Conservation (phyloP, 2,797 vertebrate genomes). For the Lepus oiostolus region DNA sequence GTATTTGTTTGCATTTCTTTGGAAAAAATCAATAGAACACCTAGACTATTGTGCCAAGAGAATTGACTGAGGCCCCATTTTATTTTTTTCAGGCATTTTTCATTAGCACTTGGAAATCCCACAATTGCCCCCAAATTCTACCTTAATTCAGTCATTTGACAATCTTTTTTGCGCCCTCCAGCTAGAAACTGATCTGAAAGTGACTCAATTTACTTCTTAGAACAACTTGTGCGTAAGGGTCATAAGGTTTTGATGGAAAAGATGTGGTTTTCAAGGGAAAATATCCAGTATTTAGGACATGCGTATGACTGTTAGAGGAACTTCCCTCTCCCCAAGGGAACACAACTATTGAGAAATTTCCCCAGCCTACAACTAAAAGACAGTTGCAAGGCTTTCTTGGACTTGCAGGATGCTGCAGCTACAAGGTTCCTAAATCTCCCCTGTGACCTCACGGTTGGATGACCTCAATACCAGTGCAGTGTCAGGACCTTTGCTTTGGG, state of each 20-base stretch:
- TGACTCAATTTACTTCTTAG: background rate
- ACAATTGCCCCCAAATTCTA: background rate
- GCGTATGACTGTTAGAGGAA: background rate
- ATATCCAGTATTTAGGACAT: background rate
- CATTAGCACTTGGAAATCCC: background rate
- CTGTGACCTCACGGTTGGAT: background rate
- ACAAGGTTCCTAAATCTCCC: background rate
- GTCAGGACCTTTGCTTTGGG: background rate
- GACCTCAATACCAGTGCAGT: background rate
- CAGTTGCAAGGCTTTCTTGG: background rate
- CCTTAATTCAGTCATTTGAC: too few relatives aligned
- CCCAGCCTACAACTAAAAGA: background rate
- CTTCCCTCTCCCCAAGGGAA: background rate
- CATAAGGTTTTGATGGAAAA: background rate
- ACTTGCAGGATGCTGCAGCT: background rate
- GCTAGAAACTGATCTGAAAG: background rate
- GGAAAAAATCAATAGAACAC: background rate
- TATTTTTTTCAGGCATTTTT: background rate
- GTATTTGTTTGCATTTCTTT: background rate
- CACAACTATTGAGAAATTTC: background rate
- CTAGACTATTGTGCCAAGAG: background rate
- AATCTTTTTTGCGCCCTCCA: background rate
- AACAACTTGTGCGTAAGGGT: background rate
- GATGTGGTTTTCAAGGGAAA: background rate
- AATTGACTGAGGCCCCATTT: background rate